These are phyloP conservation scores for Tineola bisselliella DNA, from an alignment of 2,888 invertebrate genomes.

Conservation along the genomic window DNA sequence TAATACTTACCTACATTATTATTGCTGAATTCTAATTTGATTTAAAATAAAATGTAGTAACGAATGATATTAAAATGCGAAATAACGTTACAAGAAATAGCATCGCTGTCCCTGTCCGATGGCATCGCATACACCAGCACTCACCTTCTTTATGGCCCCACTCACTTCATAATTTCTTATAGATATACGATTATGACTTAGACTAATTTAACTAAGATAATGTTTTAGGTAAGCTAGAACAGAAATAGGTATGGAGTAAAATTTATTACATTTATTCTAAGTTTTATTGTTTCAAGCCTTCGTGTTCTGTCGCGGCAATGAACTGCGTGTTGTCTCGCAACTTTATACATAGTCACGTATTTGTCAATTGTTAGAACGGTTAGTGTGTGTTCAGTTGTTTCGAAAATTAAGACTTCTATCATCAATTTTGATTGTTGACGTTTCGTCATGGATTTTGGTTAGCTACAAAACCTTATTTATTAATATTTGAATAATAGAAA, in stretches of 20 bases:
- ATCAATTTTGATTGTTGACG: not conserved
- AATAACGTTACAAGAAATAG: not conserved
- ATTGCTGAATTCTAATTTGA: too few species aligned
- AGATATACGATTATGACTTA: conserved; percentile 42
- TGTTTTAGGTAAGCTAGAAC: conserved; percentile 24
- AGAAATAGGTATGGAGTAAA: conserved; percentile 4
- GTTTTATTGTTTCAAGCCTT: not conserved
- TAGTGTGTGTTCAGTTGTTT: not conserved
- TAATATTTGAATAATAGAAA: not conserved
- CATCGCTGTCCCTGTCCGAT: conserved; percentile 7
- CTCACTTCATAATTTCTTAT: conserved; percentile 36
- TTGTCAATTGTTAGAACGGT: conserved; percentile 1
- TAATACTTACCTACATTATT: too few species aligned
- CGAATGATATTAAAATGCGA: not conserved
- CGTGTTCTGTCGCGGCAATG: not conserved
- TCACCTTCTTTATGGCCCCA: conserved; percentile 49
- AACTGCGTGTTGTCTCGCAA: not conserved
- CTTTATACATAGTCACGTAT: not conserved
- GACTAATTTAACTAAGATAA: conserved; percentile 40
- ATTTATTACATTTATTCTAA: not conserved
- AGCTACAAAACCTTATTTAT: not conserved
- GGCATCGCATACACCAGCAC: conserved; percentile 26
- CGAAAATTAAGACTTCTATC: not conserved
- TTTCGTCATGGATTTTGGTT: not conserved
- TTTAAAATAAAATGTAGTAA: too few species aligned